Evolutionary conservation across 2,797 vertebrate genomes (phyloP).

Genomic region (Cyprinella venusta): DNA sequence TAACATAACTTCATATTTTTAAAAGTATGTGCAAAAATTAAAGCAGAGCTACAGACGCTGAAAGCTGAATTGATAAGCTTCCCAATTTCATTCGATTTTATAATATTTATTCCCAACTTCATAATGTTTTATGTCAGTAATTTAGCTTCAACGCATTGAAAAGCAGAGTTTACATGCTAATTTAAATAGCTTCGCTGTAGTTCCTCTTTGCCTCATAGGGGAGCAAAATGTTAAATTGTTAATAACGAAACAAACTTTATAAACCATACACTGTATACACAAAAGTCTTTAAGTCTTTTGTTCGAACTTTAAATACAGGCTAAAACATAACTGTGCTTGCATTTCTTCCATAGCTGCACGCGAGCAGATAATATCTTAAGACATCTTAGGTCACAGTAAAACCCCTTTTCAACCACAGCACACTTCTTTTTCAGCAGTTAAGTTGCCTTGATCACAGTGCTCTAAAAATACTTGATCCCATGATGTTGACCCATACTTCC

Average conservation of each 20-base stretch:
- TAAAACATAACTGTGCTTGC: neutral
- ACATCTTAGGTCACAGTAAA: neutral
- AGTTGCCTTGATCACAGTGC: neutral
- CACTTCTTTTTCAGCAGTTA: neutral
- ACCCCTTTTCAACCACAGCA: neutral
- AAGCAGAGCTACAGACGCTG: neutral
- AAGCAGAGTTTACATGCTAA: neutral
- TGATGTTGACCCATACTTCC: conserved; percentile 44
- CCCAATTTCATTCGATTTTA: neutral
- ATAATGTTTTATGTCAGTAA: neutral
- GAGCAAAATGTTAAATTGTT: neutral
- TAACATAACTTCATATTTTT: neutral
- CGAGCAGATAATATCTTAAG: neutral
- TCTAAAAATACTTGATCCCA: conserved; percentile 20
- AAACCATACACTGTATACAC: neutral
- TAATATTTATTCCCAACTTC: neutral
- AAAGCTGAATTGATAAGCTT: too few species aligned
- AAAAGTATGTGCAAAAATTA: neutral
- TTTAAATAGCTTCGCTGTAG: neutral
- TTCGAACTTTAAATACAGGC: neutral
- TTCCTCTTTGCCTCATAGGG: too few species aligned
- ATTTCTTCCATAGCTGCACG: neutral
- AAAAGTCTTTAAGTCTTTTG: neutral
- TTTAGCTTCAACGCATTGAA: neutral
- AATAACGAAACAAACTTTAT: neutral